Percentiles rank a stretch among this genome's conserved stretches.
These are phyloP conservation scores for Daktulosphaira vitifoliae DNA, from an alignment of 1,140 invertebrate genomes.

Conservation along the genomic window DNA sequence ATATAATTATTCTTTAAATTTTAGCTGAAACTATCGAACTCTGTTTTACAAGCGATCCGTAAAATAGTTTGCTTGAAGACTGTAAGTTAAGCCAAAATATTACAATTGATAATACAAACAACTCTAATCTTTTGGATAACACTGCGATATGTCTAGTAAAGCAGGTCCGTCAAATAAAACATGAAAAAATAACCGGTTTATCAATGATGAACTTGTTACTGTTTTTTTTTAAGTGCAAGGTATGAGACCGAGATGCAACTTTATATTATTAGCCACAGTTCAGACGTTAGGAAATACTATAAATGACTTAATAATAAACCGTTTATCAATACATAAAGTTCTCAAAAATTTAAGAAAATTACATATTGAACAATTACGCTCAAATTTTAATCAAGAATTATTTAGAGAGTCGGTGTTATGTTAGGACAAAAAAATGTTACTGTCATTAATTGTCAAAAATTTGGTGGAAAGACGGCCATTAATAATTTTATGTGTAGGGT, in stretches of 20 bases:
- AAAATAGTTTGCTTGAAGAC: not conserved
- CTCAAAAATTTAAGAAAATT: slow-evolving; percentile 11
- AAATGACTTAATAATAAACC: not conserved
- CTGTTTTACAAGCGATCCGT: not conserved
- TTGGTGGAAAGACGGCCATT: slow-evolving; percentile 7
- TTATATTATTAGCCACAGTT: too few species aligned
- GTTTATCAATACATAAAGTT: not conserved
- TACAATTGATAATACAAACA: not conserved
- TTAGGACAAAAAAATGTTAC: slow-evolving; percentile 37
- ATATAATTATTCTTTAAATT: not conserved
- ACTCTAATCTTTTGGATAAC: too few species aligned
- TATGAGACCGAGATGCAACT: too few species aligned
- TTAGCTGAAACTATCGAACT: not conserved
- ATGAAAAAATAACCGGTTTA: too few species aligned
- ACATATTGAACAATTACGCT: not conserved
- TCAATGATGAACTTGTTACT: too few species aligned
- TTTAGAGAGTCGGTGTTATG: slow-evolving; percentile 26
- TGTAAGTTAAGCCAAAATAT: too few species aligned
- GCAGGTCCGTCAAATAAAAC: slow-evolving; percentile 34
- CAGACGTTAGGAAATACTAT: not conserved
- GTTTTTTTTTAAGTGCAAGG: too few species aligned
- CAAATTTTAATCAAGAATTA: not conserved
- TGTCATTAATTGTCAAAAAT: slow-evolving; percentile 11
- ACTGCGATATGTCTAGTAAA: not conserved
- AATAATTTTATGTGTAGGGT: slow-evolving; percentile 13